A percentile compares a stretch with the other conserved stretches of the same genome.
phyloP scores from a whole-genome alignment of 2,113 vertebrate genomes.

The Romanogobio albipinnatus region DNA sequence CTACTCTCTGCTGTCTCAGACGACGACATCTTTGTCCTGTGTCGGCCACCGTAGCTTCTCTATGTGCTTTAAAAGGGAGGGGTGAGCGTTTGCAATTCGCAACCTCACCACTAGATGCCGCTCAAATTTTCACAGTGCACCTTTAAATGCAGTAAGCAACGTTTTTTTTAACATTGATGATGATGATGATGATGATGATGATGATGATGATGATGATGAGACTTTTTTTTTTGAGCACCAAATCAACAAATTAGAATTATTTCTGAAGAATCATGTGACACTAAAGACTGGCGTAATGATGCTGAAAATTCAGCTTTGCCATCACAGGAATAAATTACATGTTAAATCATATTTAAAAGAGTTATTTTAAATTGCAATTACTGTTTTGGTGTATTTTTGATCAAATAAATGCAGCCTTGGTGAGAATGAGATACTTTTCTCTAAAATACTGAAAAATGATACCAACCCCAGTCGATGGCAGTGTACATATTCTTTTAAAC shows the following conservation, averaged over 20 bases:
- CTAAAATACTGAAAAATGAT: no score
- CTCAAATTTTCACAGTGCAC: no score
- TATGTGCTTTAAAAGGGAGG: no score
- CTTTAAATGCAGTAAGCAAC: no score
- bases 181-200: no score
- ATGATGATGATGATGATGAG: no score
- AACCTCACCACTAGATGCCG: no score
- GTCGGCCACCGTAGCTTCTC: no score
- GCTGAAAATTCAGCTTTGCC: background rate
- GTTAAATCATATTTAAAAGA: background rate
- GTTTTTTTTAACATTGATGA: background rate
- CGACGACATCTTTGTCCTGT: no score
- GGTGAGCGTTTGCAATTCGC: no score
- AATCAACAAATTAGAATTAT: background rate
- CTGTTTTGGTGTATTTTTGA: background rate
- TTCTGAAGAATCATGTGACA: background rate
- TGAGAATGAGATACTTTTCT: background rate
- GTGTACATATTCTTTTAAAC: background rate
- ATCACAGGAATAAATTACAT: background rate
- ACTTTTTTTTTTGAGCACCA: background rate
- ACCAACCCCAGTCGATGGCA: background rate
- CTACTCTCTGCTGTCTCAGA: no score
- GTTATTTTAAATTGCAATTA: background rate
- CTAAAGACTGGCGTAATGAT: background rate
- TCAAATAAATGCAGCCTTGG: constrained; percentile 5